Base-by-base conservation (phyloP, 1,140 invertebrate species). In the Caenorhabditis briggsae region DNA sequence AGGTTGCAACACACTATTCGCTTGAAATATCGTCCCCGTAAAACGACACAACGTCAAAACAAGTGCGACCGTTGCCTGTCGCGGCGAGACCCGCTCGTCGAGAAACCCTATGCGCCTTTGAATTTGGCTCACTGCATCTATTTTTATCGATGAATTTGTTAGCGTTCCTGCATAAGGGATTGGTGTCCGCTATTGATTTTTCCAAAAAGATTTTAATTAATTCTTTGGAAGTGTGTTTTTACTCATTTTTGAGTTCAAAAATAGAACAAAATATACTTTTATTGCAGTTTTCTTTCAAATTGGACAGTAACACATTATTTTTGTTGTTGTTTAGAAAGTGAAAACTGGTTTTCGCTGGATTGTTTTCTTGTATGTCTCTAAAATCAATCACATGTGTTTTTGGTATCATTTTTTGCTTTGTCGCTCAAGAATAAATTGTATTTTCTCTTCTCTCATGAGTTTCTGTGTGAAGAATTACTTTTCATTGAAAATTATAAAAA, bases 91-190 rank as follows among this genome's bases (percentile, higher is more conserved):
- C 70, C 70, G n/a, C 20, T 11, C 2, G 14, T 9, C 18, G 11
- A 9, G 20, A 50, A 78, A 78, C n/a, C 23, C 46, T 2, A 78
- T 50, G 70, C 70, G 46, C 70, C 70, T 78, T 78, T 78, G 53
- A 78, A 33, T 33, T 12, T 53, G 46, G 46, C 70, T 23, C n/a
- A 48, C 46, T 43, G 3, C n/a, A 20, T 23, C 46, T 9, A 48
- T 50, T 78, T 50, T 78, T 78, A 50, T 78, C 70, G 70, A 78
- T 78, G 70, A 78, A 78, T 50, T 50, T 78, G 23, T 50, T 78
- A 78, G 70, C 20, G 70, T 78, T 78, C 41, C 43, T n/a, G 33
- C 43, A 53, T 5, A 23, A 50, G 16, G 16, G 48, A 23, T 53
- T 78, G 11, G 20, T 12, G 11, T 50, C 50, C 23, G 33, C 50